A percentile compares a stretch with the other conserved stretches of the same genome.
Conservation (phyloP, 2,888 invertebrate genomes). For the Sericinus montela region DNA sequence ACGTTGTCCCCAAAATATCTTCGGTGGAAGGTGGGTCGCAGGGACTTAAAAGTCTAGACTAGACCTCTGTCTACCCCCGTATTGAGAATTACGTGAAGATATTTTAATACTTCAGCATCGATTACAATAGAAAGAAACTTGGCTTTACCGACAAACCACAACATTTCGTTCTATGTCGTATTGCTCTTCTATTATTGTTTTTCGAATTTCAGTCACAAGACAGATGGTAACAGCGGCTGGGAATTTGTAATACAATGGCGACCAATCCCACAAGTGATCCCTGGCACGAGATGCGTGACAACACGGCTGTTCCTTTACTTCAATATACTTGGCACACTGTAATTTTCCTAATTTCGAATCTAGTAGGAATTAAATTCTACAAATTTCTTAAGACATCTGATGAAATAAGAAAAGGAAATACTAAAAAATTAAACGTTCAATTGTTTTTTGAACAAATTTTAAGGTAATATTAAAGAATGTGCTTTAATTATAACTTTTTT, state of each 20-base stretch:
- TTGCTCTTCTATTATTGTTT: slow-evolving; percentile 43
- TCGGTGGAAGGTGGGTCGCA: too few species aligned
- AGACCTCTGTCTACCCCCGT: too few species aligned
- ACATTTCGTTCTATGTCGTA: slow-evolving; percentile 34
- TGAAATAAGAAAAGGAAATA: neutral
- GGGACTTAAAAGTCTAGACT: too few species aligned
- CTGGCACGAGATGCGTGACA: slow-evolving; percentile 52
- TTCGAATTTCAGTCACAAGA: slow-evolving; percentile 54
- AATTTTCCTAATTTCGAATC: slow-evolving; percentile 51
- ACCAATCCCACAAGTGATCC: slow-evolving; percentile 50
- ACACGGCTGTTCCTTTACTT: slow-evolving; percentile 63
- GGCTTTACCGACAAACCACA: slow-evolving; percentile 18
- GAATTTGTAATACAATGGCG: slow-evolving; percentile 66
- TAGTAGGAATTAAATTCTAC: slow-evolving; percentile 33
- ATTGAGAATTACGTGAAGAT: too few species aligned
- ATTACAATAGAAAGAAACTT: slow-evolving; percentile 2
- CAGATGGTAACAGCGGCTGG: slow-evolving; percentile 61
- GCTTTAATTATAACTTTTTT: too few species aligned
- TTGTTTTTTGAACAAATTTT: too few species aligned
- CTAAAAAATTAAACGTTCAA: neutral
- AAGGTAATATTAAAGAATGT: too few species aligned
- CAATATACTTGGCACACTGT: slow-evolving; percentile 72
- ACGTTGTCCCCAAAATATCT: too few species aligned
- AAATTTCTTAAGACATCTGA: too few species aligned
- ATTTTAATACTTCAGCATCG: neutral